Evolutionary conservation across 2,113 vertebrate genomes (phyloP).

Genomic region (Melanocharis versteri): DNA sequence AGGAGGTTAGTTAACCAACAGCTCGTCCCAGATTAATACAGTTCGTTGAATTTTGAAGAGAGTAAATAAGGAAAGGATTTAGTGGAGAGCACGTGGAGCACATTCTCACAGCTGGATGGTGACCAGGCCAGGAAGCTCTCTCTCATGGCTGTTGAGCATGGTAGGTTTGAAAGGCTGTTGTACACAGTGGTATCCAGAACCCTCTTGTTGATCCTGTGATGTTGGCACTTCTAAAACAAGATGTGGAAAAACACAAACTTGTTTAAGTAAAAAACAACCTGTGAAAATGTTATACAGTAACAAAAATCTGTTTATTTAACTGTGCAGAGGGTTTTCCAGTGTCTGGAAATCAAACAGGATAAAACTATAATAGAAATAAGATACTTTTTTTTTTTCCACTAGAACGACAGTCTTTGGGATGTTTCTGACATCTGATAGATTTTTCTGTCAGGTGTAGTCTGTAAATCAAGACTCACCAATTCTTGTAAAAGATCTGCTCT

Average conservation of each 20-base stretch:
- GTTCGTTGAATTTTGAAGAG: not conserved
- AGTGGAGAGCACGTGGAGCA: not conserved
- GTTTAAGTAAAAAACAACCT: not conserved
- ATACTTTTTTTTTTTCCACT: not conserved
- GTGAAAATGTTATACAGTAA: not conserved
- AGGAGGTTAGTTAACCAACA: not conserved
- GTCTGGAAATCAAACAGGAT: not conserved
- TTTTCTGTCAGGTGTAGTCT: not conserved
- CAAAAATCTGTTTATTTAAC: not conserved
- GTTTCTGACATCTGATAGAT: not conserved
- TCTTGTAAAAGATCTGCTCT: not conserved
- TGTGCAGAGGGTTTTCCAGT: not conserved
- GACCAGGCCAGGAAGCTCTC: not conserved
- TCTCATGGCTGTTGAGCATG: not conserved
- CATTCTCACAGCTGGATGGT: not conserved
- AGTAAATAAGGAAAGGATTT: not conserved
- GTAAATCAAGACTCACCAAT: not conserved
- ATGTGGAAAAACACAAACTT: not conserved
- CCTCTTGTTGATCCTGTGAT: not conserved
- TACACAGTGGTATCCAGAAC: not conserved
- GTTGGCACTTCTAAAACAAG: not conserved
- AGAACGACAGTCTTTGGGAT: not conserved
- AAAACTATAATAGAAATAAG: not conserved
- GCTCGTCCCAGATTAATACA: not conserved
- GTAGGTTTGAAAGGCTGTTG: not conserved